Evolutionary conservation across 2,113 vertebrate species (phyloP), one percentile per base, ranked within the genome.

Genomic region (Phaethornis superciliosus): DNA sequence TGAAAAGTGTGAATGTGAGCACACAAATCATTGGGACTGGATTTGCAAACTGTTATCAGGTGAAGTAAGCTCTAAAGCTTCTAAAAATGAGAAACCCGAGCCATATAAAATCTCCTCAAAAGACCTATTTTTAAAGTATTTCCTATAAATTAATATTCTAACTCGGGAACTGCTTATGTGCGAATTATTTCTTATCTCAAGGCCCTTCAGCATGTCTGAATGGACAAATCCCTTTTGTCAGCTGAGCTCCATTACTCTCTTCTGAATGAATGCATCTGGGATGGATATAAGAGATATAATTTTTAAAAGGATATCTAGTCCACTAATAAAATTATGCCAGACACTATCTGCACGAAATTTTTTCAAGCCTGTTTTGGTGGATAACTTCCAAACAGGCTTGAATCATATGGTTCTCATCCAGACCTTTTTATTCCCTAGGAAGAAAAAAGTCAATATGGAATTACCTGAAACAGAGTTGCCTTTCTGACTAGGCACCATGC

Each of bases 211-310:
- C 77, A 92, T 70, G 89, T 96, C 94, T 65, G 9, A 96, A 89
- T 58, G 89, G 94, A 95, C 95, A 96, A 97, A 97, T 96, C 82
- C 85, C 90, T 95, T 97, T 93, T 97, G 95, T 97, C 89, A 96
- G 95, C 89, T 92, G 83, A 95, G 95, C 89, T 86, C 91, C 88
- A 96, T 96, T 97, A 95, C 92, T 89, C 90, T 82, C 81, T 78
- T 91, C 86, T 93, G 94, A 90, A 91, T 83, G 87, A 94, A 95
- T 0, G 27, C 87, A 95, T 96, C 86, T 93, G 94, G 96, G 94
- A 97, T 28, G 42, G 71, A 47, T 94, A 82, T 82, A 93, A 95
- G 70, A 93, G 84, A 95, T 85, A 70, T 28, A 75, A 95, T 95
- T 95, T 95, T 93, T 81, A 93, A 94, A 64, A 91, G 60, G 40